Percentiles rank a stretch among this genome's conserved stretches.
Evolutionary conservation across 2,797 vertebrate genomes (phyloP).

Genomic region (Heteromormyrus szaboi): DNA sequence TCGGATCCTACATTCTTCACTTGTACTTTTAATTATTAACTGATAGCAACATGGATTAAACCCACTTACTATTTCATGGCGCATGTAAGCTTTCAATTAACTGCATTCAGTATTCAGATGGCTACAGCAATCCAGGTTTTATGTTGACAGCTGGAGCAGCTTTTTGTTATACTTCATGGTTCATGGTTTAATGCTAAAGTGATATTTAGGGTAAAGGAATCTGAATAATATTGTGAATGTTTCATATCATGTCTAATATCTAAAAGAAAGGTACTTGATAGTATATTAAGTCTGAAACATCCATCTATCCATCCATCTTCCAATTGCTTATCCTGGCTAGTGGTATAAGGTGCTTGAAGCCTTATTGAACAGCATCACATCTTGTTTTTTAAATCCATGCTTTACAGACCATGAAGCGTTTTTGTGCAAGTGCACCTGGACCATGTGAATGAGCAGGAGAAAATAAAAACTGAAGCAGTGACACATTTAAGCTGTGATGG

Average conservation of each 20-base stretch:
- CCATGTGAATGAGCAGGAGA: background rate
- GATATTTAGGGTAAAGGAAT: background rate
- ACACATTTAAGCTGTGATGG: background rate
- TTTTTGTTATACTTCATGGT: background rate
- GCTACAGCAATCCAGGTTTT: background rate
- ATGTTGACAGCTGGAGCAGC: background rate
- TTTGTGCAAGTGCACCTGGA: background rate
- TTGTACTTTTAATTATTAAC: background rate
- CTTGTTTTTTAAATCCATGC: background rate
- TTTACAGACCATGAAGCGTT: background rate
- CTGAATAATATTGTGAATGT: background rate
- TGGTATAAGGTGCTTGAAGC: background rate
- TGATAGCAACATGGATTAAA: background rate
- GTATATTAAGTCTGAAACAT: background rate
- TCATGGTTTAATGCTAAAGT: background rate
- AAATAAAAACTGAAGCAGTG: background rate
- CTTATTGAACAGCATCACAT: background rate
- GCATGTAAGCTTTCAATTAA: background rate
- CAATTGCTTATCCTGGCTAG: background rate
- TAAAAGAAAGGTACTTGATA: background rate
- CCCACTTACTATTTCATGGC: background rate
- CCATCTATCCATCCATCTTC: background rate
- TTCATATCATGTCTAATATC: background rate
- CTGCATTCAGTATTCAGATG: background rate
- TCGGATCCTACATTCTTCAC: background rate